These are phyloP conservation scores for Cynocephalus volans DNA, from an alignment of 2,113 vertebrate species.

Conservation along the genomic window DNA sequence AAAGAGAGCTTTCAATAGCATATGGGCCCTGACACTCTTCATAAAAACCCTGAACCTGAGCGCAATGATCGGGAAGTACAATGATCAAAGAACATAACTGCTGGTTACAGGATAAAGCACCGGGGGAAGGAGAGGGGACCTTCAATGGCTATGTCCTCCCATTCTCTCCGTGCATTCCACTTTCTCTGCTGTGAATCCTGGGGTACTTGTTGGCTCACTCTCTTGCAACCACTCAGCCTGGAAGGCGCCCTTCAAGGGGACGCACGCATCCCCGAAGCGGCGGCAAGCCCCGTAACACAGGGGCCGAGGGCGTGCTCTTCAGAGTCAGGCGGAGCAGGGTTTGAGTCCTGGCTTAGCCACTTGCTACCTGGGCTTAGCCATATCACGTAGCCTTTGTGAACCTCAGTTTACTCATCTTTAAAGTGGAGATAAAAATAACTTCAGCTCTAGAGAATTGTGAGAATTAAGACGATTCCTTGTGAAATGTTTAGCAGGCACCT, in stretches of 20 bases:
- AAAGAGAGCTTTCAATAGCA: background rate
- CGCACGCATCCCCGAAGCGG: background rate
- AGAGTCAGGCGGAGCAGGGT: background rate
- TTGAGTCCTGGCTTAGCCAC: background rate
- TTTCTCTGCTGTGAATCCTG: background rate
- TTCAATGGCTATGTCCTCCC: background rate
- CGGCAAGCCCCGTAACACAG: background rate
- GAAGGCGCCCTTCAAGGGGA: background rate
- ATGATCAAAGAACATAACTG: background rate
- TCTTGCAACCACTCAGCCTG: background rate
- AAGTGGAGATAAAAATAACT: background rate
- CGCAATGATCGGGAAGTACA: background rate
- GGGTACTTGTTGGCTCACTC: background rate
- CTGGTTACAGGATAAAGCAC: background rate
- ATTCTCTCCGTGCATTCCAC: background rate
- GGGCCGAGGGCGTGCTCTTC: background rate
- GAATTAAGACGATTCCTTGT: background rate
- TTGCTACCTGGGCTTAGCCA: background rate
- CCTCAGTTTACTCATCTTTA: background rate
- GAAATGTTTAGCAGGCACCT: background rate
- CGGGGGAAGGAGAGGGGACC: background rate
- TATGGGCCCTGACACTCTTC: background rate
- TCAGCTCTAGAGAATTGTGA: background rate
- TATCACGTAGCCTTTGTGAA: background rate
- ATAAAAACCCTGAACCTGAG: background rate